phyloP scores from a whole-genome alignment of 2,888 invertebrate genomes.

The Brenthis ino region DNA sequence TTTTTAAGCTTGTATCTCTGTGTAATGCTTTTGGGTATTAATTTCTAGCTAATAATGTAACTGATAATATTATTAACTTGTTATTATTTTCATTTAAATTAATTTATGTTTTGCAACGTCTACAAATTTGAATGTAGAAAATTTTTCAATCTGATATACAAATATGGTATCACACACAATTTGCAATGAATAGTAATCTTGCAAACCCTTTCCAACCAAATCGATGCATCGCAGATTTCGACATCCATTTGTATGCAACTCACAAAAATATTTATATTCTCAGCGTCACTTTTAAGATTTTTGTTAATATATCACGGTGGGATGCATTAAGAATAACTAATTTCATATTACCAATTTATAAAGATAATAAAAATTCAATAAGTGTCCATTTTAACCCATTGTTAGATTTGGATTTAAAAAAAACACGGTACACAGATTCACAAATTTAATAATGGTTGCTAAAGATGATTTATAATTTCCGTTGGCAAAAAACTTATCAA shows the following conservation, averaged over 20 bases:
- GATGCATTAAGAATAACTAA: conserved; percentile 63
- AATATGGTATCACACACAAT: conserved; percentile 26
- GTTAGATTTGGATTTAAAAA: conserved; percentile 41
- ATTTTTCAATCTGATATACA: conserved; percentile 30
- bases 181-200: conserved; percentile 33
- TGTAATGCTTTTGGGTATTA: no score
- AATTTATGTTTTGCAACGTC: conserved; percentile 10
- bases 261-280: conserved; percentile 57
- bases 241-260: conserved; percentile 55
- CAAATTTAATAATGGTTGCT: conserved; percentile 26
- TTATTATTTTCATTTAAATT: not conserved
- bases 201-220: conserved; percentile 53
- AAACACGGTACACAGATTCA: not conserved
- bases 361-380: conserved; percentile 47
- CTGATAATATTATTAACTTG: not conserved
- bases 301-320: conserved; percentile 60
- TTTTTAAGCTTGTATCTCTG: no score
- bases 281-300: conserved; percentile 58
- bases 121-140: conserved; percentile 40
- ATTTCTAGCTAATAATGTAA: no score
- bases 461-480: conserved; percentile 38
- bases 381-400: conserved; percentile 42
- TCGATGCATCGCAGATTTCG: conserved; percentile 46
- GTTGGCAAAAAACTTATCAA: conserved; percentile 26
- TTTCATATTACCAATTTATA: conserved; percentile 46